Base-by-base conservation (phyloP, 2,888 invertebrate species). In the Plebejus anna region DNA sequence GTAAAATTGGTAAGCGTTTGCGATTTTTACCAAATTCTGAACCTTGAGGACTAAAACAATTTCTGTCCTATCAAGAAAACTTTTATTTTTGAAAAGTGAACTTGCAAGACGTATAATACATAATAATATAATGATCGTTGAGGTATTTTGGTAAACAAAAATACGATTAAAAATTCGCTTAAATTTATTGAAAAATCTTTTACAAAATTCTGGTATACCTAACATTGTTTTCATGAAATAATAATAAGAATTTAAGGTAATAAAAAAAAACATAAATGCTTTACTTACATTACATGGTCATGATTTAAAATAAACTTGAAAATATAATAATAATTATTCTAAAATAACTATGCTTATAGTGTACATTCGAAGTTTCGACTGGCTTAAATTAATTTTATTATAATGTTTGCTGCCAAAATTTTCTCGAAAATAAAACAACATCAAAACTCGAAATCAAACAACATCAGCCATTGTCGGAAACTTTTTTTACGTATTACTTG, bases 121-220 rank as follows among this genome's bases (percentile, higher is more conserved):
- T 22, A 22, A 22, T 22, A 22, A 22, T 32, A 32, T 32, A 51
- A 51, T 51, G 16, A 55, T 16, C 11, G 22, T 28, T 28, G 13
- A 66, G 11, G 22, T 13, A 11, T 3, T 13, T 66, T 13, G 32
- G 59, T 76, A 22, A 47, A 55, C 61, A 79, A 77, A 81, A 79
- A 70, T 76, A 76, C 77, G 22, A 66, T 78, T 79, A 78, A 79
- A 77, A 76, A 66, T 71, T 88, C 81, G 80, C 88, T 89, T 88
- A 87, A 84, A 86, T 89, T 90, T 89, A 90, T 88, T 89, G 87
- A 90, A 91, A 90, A 89, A 84, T 88, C 88, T 90, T 90, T 90
- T 91, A 91, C 90, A 92, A 91, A 91, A 91, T 89, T 89, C 84
- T 84, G 86, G 84, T 88, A 88, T 85, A 88, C 83, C 87, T 89